Percentiles rank a stretch among this genome's conserved stretches.
Evolutionary conservation across 2,888 invertebrate species (phyloP).

Genomic region (Nymphalis c-album): DNA sequence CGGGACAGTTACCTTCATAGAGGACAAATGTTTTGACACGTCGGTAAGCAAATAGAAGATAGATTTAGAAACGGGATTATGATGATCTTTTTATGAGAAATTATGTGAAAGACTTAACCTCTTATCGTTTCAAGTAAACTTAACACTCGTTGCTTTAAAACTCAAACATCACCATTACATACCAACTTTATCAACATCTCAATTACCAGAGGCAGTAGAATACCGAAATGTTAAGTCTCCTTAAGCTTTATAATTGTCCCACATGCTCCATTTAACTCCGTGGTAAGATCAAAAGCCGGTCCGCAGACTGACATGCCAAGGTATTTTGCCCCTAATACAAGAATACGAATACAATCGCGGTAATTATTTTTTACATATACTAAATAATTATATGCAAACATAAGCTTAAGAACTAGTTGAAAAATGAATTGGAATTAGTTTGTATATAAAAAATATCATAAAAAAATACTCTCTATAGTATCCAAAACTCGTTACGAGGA

Average conservation of each 20-base stretch:
- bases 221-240: slow-evolving; percentile 31
- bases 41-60: slow-evolving; percentile 62
- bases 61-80: slow-evolving; percentile 60
- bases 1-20: slow-evolving; percentile 61
- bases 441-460: too few species aligned
- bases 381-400: background rate
- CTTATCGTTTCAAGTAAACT: slow-evolving; percentile 42
- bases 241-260: slow-evolving; percentile 33
- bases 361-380: background rate
- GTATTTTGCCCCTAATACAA: slow-evolving; percentile 17
- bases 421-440: too few species aligned
- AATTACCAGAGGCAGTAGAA: slow-evolving; percentile 36
- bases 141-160: slow-evolving; percentile 24
- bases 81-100: slow-evolving; percentile 53
- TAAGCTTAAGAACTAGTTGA: too few species aligned
- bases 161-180: slow-evolving; percentile 28
- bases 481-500: too few species aligned
- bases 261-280: slow-evolving; percentile 41
- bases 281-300: slow-evolving; percentile 46
- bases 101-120: slow-evolving; percentile 47
- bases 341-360: background rate
- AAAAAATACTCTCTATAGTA: too few species aligned
- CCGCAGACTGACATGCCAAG: slow-evolving; percentile 40
- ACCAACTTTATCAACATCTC: slow-evolving; percentile 34
- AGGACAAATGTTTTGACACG: slow-evolving; percentile 76